Base-by-base conservation (phyloP, 2,888 invertebrate genomes). In the Hyposoter didymator region DNA sequence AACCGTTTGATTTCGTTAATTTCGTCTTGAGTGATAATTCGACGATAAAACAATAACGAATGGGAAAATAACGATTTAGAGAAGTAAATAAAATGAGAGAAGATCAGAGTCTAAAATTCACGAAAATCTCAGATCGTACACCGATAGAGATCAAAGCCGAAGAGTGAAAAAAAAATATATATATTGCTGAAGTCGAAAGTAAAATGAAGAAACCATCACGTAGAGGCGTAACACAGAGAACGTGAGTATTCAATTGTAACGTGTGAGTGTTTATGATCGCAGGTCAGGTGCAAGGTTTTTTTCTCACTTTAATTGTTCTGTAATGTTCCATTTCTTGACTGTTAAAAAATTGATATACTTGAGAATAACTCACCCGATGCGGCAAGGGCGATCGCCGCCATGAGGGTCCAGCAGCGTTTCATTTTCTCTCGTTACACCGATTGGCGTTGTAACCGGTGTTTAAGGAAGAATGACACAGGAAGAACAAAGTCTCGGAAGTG, bases 331-430 rank as follows among this genome's bases (percentile, higher is more conserved):
- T 70, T 73, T 69, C 22, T 28, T 59, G 5, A 59, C 59, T 59
- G 59, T 59, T 1, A 66, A 43, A 39, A 39, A 43, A 78, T 55
- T 32, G 8, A 73, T 69, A 49, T 74, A 78, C 35, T 80, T 73
- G 67, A 81, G 81, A 84, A 82, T 83, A 88, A 93, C 93, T 94
- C 88, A 94, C 94, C 93, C 89, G 92, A 92, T 88, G 93, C 91
- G 92, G 93, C 93, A 90, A 94, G 93, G 93, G 93, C 94, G 92
- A 94, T 93, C 89, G 93, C 93, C 92, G 93, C 93, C 91, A 93
- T 91, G 89, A 94, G 91, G 88, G 92, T 92, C 93, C 93, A 93
- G 88, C 91, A 91, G 86, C 88, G 88, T 92, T 90, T 92, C 93
- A 93, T 93, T 91, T 93, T 93, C 76, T 80, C 84, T 66, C 78